Conservation (phyloP, 2,797 vertebrate genomes). For the Tokudaia tokunoshimensis region DNA sequence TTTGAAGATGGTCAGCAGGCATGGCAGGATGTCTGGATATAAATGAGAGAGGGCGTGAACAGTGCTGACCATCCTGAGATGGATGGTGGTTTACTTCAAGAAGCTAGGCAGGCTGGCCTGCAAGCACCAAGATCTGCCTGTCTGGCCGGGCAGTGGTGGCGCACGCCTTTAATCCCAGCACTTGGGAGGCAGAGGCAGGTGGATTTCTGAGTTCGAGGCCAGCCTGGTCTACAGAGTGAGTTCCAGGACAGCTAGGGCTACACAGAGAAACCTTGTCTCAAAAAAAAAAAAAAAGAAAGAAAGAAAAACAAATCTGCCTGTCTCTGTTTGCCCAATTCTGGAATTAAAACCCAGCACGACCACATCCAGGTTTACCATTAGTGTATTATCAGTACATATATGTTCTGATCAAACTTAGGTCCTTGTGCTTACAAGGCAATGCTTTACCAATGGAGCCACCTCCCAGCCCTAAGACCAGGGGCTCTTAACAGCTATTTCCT, state of each 20-base stretch:
- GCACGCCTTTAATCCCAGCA: too few species aligned
- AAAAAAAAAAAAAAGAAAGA: too few species aligned
- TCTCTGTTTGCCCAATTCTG: neutral
- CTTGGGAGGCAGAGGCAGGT: too few species aligned
- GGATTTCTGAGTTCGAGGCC: too few species aligned
- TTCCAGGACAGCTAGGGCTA: too few species aligned
- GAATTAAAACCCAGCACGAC: neutral
- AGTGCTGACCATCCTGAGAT: neutral
- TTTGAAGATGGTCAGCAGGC: neutral
- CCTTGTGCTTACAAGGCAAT: neutral
- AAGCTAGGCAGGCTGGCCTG: neutral
- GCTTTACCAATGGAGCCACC: neutral
- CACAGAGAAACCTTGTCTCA: too few species aligned
- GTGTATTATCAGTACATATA: too few species aligned
- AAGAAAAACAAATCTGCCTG: neutral
- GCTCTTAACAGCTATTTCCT: neutral
- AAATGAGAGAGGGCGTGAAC: neutral
- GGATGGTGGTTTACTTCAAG: neutral
- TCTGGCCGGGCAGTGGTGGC: neutral
- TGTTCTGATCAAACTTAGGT: neutral
- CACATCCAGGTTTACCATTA: neutral
- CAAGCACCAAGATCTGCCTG: neutral
- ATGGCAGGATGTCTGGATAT: neutral
- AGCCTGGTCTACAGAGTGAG: too few species aligned
- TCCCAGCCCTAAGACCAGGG: neutral